Conservation (phyloP, 2,888 invertebrate species). For the Pantelozetes paolii region DNA sequence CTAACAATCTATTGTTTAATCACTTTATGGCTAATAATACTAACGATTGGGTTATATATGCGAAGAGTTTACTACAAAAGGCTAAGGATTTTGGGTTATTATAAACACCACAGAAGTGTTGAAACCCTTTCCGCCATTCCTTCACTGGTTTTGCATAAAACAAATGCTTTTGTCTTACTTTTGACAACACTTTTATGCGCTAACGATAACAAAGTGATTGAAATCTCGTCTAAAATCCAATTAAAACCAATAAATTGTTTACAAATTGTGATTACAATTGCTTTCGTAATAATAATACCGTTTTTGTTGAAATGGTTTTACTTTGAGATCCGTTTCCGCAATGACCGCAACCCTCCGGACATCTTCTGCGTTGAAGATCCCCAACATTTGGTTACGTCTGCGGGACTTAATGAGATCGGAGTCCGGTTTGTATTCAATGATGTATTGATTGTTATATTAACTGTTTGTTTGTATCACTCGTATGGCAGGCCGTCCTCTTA, state of each 20-base stretch:
- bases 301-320: slow-evolving; percentile 29
- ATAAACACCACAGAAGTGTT: slow-evolving; percentile 33
- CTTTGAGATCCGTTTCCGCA: slow-evolving; percentile 37
- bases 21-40: slow-evolving; percentile 34
- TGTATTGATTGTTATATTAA: not conserved
- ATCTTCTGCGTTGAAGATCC: slow-evolving; percentile 42
- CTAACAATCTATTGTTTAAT: slow-evolving; percentile 34
- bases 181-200: slow-evolving; percentile 28
- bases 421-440: slow-evolving; percentile 21
- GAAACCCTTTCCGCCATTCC: slow-evolving; percentile 6
- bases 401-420: slow-evolving; percentile 39
- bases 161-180: slow-evolving; percentile 31
- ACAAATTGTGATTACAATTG: slow-evolving; percentile 21
- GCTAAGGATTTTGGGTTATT: slow-evolving; percentile 37
- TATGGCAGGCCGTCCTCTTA: slow-evolving; percentile 41
- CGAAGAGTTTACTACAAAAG: slow-evolving; percentile 37
- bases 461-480: not conserved
- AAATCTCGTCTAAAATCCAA: slow-evolving; percentile 14
- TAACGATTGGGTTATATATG: slow-evolving; percentile 36
- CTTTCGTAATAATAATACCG: slow-evolving; percentile 17
- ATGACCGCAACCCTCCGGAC: slow-evolving; percentile 38
- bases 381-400: slow-evolving; percentile 32
- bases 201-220: not conserved
- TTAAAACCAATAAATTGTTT: slow-evolving; percentile 34
- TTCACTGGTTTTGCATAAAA: slow-evolving; percentile 18